A percentile compares a stretch with the other conserved stretches of the same genome.
Evolutionary conservation across 1,140 invertebrate genomes (phyloP).

Genomic region (Linepithema humile): DNA sequence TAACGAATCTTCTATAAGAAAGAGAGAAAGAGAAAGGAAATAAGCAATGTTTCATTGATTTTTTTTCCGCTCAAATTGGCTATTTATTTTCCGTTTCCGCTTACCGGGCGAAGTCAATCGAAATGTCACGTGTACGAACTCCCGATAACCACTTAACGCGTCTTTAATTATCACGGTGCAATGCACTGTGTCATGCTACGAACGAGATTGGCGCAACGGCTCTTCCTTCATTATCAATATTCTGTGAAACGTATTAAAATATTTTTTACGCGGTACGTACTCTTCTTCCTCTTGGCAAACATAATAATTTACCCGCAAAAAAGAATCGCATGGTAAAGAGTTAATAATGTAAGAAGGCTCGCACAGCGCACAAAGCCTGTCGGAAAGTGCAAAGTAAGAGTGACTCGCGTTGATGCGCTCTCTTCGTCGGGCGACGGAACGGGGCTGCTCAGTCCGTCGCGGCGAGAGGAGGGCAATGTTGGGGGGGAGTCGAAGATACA

Average conservation of each 20-base stretch:
- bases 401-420: slow-evolving; percentile 64
- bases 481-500: slow-evolving; percentile 46
- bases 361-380: slow-evolving; percentile 47
- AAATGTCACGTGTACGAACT: background rate
- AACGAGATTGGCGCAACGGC: slow-evolving; percentile 24
- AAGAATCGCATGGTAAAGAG: slow-evolving; percentile 43
- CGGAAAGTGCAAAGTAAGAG: slow-evolving; percentile 61
- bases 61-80: background rate
- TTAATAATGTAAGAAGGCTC: slow-evolving; percentile 47
- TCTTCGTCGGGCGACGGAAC: slow-evolving; percentile 13
- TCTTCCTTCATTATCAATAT: slow-evolving; percentile 26
- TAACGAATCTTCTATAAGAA: background rate
- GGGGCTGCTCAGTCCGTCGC: slow-evolving; percentile 44
- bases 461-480: slow-evolving; percentile 47
- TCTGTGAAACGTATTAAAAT: slow-evolving; percentile 41
- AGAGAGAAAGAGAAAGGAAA: background rate
- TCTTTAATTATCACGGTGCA: slow-evolving; percentile 61
- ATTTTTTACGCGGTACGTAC: slow-evolving; percentile 7
- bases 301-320: slow-evolving; percentile 44
- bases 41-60: background rate
- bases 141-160: slow-evolving; percentile 27
- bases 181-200: slow-evolving; percentile 22
- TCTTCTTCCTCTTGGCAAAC: slow-evolving; percentile 23
- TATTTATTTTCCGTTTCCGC: slow-evolving; percentile 52
- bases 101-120: slow-evolving; percentile 22